phyloP scores from a whole-genome alignment of 2,797 vertebrate genomes.

The Galago senegalensis region DNA sequence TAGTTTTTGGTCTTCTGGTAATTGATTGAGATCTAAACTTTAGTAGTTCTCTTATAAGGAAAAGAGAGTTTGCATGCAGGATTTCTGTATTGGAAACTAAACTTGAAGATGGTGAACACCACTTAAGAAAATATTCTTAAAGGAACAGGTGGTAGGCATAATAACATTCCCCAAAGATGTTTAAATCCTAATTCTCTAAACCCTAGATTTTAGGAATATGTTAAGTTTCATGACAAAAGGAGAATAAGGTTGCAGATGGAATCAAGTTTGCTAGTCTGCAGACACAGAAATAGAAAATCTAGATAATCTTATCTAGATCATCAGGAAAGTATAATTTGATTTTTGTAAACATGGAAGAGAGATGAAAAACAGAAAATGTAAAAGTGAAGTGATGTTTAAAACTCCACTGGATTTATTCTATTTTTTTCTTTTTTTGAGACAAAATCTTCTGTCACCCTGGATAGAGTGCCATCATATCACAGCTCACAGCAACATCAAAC shows the following conservation, averaged over 20 bases:
- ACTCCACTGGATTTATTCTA: not conserved
- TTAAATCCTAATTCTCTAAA: not conserved
- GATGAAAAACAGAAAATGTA: not conserved
- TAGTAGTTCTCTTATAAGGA: not conserved
- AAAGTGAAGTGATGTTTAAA: not conserved
- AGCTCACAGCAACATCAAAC: no score
- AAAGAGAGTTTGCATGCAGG: not conserved
- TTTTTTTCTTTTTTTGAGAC: not conserved
- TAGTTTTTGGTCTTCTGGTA: not conserved
- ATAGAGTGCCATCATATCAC: no score
- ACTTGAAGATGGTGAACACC: not conserved
- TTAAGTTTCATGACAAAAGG: not conserved
- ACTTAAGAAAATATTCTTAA: not conserved
- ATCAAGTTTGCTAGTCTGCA: not conserved
- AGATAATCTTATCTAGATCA: not conserved
- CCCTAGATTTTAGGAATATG: not conserved
- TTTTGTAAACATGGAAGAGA: not conserved
- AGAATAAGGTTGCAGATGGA: not conserved
- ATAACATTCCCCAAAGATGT: not conserved
- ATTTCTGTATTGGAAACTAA: not conserved
- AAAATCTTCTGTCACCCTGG: no score
- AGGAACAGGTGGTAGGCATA: not conserved
- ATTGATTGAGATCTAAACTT: not conserved
- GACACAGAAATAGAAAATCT: not conserved
- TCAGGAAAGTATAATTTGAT: not conserved